These are phyloP conservation scores for Muntiacus reevesi DNA, from an alignment of 2,113 vertebrate species.

Conservation along the genomic window DNA sequence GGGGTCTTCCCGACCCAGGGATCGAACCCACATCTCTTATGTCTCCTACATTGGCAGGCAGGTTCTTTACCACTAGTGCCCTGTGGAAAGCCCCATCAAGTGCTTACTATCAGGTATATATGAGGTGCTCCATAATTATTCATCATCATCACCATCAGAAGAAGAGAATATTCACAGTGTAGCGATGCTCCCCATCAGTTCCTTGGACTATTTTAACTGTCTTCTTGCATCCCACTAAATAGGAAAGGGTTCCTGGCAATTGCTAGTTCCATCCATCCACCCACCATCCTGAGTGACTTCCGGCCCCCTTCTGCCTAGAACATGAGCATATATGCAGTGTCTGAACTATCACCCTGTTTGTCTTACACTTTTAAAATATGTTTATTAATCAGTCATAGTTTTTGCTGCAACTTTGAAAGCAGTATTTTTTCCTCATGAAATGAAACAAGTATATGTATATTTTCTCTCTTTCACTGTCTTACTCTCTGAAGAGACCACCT, in stretches of 20 bases:
- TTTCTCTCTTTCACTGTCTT: background rate
- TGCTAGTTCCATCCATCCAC: background rate
- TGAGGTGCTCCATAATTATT: background rate
- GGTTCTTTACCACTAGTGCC: background rate
- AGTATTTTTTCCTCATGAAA: background rate
- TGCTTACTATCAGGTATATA: background rate
- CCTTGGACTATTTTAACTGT: rapidly evolving
- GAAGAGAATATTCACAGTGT: background rate
- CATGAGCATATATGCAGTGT: background rate
- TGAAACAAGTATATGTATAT: background rate
- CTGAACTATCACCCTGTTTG: no score
- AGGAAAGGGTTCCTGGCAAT: background rate
- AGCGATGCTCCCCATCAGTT: rapidly evolving
- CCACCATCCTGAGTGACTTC: no score
- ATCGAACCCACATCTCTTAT: background rate
- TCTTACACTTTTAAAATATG: background rate
- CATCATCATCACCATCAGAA: no score
- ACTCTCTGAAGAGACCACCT: background rate
- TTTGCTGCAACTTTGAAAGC: background rate
- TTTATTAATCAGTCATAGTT: no score
- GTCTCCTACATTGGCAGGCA: background rate
- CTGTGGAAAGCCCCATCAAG: background rate
- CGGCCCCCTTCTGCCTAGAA: background rate
- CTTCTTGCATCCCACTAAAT: background rate
- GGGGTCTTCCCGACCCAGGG: background rate